phyloP scores from a whole-genome alignment of 1,140 invertebrate genomes.

The Ephestia elutella region DNA sequence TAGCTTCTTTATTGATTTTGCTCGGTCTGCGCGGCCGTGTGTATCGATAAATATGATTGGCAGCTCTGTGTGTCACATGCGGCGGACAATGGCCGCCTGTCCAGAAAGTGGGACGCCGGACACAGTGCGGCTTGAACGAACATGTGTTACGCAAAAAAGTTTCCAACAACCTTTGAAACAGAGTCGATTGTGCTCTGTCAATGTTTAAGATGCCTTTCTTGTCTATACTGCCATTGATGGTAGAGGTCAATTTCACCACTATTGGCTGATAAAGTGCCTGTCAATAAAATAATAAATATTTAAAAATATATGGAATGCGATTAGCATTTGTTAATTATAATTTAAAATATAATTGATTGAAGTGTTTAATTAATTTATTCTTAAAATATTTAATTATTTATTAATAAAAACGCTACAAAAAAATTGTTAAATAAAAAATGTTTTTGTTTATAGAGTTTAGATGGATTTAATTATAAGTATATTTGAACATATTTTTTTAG shows the following conservation, averaged over 20 bases:
- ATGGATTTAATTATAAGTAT: no score
- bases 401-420: no score
- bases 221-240: background rate
- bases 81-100: background rate
- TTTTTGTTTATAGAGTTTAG: no score
- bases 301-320: no score
- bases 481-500: no score
- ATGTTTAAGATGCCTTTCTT: constrained; percentile 11
- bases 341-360: no score
- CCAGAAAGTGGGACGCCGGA: background rate
- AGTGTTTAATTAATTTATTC: no score
- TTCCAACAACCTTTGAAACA: background rate
- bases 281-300: no score
- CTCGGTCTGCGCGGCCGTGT: background rate
- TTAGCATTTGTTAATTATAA: no score
- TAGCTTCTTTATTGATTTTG: no score
- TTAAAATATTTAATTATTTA: no score
- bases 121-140: background rate
- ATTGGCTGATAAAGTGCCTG: background rate
- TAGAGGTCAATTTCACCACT: background rate
- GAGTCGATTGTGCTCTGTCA: background rate
- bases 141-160: background rate
- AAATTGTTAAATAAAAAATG: no score
- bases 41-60: background rate
- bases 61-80: background rate